Evolutionary conservation across 2,888 invertebrate genomes (phyloP).

Genomic region (Timema cristinae): DNA sequence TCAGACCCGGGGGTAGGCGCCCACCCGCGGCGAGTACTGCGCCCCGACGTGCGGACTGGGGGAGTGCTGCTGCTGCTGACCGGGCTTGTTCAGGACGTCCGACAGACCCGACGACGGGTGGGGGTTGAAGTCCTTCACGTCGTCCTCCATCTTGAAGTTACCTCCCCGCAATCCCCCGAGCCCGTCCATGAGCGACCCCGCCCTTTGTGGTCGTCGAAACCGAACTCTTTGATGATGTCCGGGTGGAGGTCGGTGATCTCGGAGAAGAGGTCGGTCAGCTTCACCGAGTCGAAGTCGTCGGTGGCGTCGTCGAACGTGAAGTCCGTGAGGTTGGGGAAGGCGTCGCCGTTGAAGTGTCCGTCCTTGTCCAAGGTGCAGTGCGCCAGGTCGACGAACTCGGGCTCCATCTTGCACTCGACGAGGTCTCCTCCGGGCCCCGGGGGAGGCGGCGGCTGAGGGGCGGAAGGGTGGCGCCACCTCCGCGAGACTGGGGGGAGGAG

Average conservation of each 20-base stretch:
- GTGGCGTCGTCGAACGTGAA: constrained; percentile 75
- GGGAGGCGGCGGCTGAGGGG: constrained; percentile 31
- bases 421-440: constrained; percentile 52
- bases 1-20: constrained; percentile 34
- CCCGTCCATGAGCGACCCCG: constrained; percentile 39
- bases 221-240: constrained; percentile 76
- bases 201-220: constrained; percentile 47
- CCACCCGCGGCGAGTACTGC: constrained; percentile 46
- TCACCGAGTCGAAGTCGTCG: constrained; percentile 62
- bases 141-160: constrained; percentile 15
- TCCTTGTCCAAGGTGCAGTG: constrained; percentile 84
- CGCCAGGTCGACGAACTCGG: constrained; percentile 82
- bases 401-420: constrained; percentile 77
- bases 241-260: constrained; percentile 79
- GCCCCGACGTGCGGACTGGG: constrained; percentile 44
- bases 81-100: constrained; percentile 26
- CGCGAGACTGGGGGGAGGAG: constrained; percentile 42
- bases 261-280: constrained; percentile 64
- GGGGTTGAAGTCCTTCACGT: constrained; percentile 17
- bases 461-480: constrained; percentile 40
- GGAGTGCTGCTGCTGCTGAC: background rate
- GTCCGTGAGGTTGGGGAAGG: constrained; percentile 64
- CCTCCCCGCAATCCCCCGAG: constrained; percentile 36
- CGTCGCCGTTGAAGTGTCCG: constrained; percentile 54
- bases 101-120: constrained; percentile 22